These are phyloP conservation scores for Henicopernis longicauda DNA, from an alignment of 2,113 vertebrate species.

Conservation along the genomic window DNA sequence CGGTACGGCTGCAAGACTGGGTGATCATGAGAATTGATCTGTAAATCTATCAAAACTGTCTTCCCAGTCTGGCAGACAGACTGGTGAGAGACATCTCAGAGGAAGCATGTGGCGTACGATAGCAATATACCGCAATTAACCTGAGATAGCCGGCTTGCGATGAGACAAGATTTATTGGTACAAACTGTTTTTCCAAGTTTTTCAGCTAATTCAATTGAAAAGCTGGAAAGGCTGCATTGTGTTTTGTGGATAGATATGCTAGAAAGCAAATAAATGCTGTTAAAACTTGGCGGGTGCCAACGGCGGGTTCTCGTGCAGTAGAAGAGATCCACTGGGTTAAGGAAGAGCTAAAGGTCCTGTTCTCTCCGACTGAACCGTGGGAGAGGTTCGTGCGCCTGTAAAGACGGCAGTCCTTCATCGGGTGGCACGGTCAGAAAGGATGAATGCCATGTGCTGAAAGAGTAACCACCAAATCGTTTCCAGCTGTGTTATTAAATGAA, in stretches of 20 bases:
- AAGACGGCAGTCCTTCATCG: fast-evolving
- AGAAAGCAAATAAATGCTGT: not conserved
- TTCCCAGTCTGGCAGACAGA: not conserved
- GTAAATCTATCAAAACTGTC: not conserved
- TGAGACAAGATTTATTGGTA: not conserved
- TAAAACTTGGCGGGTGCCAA: no score
- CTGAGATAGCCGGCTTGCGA: not conserved
- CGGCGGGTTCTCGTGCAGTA: fast-evolving
- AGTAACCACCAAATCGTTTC: not conserved
- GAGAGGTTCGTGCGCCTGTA: not conserved
- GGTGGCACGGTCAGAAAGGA: not conserved
- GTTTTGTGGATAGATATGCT: not conserved
- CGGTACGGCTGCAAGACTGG: fast-evolving
- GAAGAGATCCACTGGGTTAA: fast-evolving
- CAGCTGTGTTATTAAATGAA: not conserved
- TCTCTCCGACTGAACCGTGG: fast-evolving
- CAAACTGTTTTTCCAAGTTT: fast-evolving
- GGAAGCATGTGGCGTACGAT: fast-evolving
- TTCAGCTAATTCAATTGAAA: not conserved
- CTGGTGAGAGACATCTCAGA: fast-evolving
- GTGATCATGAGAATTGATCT: not conserved
- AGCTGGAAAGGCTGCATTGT: not conserved
- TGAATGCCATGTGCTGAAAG: fast-evolving
- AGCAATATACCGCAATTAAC: fast-evolving
- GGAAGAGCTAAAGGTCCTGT: not conserved